Evolutionary conservation across 2,888 invertebrate species (phyloP), one percentile per base, ranked within the genome.

Genomic region (Cheilosia urbana): DNA sequence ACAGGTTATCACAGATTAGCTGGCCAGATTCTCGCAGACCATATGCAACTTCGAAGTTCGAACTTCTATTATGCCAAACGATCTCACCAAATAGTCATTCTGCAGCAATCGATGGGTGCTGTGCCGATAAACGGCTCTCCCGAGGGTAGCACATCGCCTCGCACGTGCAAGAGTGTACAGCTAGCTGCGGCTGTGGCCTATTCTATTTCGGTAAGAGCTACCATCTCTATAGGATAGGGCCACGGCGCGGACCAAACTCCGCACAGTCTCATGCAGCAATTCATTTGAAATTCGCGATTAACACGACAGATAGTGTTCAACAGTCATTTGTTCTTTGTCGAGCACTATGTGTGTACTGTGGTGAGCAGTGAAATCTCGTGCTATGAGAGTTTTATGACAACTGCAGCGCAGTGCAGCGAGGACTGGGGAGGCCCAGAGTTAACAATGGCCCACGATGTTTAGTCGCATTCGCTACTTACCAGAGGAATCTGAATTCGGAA

Each of bases 321-420:
- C 88, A 88, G 88, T 88, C 88, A 88, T 88, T 88, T 88, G 88
- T 88, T 88, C 82, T 88, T 88, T 88, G 88, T 87, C 87, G 87
- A 88, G 87, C 87, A 87, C 88, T 88, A 87, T 87, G 85, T 87
- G 84, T 87, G 85, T 71, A 47, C 58, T 65, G 79, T 42, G 51
- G 21, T 9, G 75, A 82, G 77, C 81, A 4, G 37, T 76, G 87
- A 83, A 79, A 88, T 87, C 87, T 82, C 84, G 76, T 88, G 87
- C 88, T 88, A 88, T 88, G 88, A 88, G 84, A 88, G 72, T 88
- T 87, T 88, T 88, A 88, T 88, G 88, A 88, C 88, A 88, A 87
- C 87, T 80, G 57, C 72, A 21, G 66, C 53, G 51, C 51, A 24
- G 40, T 60, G 71, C 76, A 69, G 78, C 17, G 2, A 3, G 24